These are phyloP conservation scores for Gerris lacustris DNA, from an alignment of 2,888 invertebrate species.

Conservation along the genomic window DNA sequence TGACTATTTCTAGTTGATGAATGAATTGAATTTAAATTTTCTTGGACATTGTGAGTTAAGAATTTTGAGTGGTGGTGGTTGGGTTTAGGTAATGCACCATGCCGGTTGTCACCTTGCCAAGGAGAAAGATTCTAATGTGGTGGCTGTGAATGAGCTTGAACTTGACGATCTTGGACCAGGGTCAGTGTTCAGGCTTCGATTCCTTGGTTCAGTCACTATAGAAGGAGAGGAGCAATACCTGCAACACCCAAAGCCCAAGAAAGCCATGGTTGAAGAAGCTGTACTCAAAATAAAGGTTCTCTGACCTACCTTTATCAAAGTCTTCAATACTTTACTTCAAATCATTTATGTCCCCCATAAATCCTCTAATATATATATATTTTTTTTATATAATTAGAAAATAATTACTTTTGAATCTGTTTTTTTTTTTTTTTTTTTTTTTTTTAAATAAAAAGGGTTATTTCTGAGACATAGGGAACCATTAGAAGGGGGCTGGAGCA, in stretches of 20 bases:
- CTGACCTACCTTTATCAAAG: background rate
- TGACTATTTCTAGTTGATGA: too few relatives aligned
- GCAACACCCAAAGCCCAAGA: conserved; percentile 64
- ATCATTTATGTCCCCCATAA: background rate
- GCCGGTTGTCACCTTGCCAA: conserved; percentile 34
- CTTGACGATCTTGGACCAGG: conserved; percentile 38
- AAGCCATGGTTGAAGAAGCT: conserved; percentile 79
- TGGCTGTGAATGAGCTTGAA: conserved; percentile 27
- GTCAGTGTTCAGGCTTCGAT: conserved; percentile 67
- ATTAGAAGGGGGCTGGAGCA: too few relatives aligned
- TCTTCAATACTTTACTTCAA: background rate
- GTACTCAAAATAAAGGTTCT: conserved; percentile 74
- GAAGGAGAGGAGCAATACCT: conserved; percentile 61
- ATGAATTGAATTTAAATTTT: too few relatives aligned
- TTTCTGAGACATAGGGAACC: too few relatives aligned
- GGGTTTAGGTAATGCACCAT: conserved; percentile 31
- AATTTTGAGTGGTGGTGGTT: conserved; percentile 23
- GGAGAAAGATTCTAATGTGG: conserved; percentile 28
- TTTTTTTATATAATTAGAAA: background rate
- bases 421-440: background rate
- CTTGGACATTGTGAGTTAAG: too few relatives aligned
- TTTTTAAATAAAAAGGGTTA: too few relatives aligned
- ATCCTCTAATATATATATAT: background rate
- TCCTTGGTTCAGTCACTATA: conserved; percentile 75
- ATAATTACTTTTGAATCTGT: background rate